A percentile compares a stretch with the other conserved stretches of the same genome.
phyloP scores from a whole-genome alignment of 2,888 invertebrate genomes.

The Platerodrilus igneus region DNA sequence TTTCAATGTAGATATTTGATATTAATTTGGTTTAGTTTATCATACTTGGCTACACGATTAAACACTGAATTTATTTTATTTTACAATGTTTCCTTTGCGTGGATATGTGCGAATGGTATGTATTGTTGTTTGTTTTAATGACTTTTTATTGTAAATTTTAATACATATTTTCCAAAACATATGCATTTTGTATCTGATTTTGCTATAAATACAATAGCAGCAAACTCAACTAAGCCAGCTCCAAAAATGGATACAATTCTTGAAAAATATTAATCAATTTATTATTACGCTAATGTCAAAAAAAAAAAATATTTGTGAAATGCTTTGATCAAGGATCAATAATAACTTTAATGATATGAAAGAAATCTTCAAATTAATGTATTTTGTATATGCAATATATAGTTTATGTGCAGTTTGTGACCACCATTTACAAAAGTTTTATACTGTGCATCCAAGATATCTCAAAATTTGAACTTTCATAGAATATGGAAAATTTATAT shows the following conservation, averaged over 20 bases:
- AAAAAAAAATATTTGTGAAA: no score
- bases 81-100: conserved; percentile 50
- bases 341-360: no score
- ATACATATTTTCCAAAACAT: conserved; percentile 10
- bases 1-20: conserved; percentile 15
- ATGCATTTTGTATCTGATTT: conserved; percentile 6
- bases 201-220: conserved; percentile 35
- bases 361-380: no score
- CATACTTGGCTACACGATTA: conserved; percentile 38
- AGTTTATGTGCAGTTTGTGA: no score
- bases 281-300: no score
- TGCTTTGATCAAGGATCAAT: no score
- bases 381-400: no score
- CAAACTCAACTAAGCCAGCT: conserved; percentile 44
- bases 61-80: conserved; percentile 49
- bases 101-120: conserved; percentile 49
- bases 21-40: conserved; percentile 16
- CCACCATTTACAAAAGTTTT: no score
- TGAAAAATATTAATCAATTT: conserved; percentile 44
- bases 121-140: conserved; percentile 37
- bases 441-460: no score
- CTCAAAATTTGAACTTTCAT: no score
- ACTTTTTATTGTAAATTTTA: conserved; percentile 26
- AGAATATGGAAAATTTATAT: no score
- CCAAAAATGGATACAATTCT: conserved; percentile 46